Evolutionary conservation across 35 echinoderm and acorn worm species (phyloP), one percentile per base, ranked within the genome.

Genomic region (Eucidaris tribuloides): DNA sequence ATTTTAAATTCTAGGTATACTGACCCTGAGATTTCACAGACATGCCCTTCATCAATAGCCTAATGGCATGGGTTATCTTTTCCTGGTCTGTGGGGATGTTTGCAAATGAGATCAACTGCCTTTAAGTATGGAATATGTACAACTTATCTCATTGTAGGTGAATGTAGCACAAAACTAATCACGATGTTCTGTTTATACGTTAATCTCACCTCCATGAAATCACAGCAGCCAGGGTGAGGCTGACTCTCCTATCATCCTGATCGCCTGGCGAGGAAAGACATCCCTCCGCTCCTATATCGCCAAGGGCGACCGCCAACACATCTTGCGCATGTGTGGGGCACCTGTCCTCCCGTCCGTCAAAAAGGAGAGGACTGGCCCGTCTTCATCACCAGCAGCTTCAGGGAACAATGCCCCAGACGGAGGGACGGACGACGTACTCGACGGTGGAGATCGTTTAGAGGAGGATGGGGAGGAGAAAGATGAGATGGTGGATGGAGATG

Each of bases 221-320:
- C n/a, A n/a, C 55, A 25, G 54, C 17, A 22, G 77, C 15, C n/a
- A 37, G 45, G 60, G 54, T n/a, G 62, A 77, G 1, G 30, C 85
- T 2, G 77, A 70, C 4, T 76, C 77, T 33, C 71, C 83, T 18
- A 49, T 87, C 28, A 76, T 92, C 44, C 62, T 91, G 7, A 85
- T 91, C 37, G 88, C 84, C 20, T 91, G 89, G 88, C 68, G 85
- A 31, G 92, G 93, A 24, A 91, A 84, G 82, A 83, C 84, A 20
- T 96, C 93, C 32, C 89, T 96, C 22, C 83, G 93, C 30, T 96
- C 93, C 36, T 96, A 87, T 62, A 57, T 96, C 45, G 62, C 89
- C 44, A 96, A 91, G 80, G 84, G 84, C 46, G 89, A 86, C 58
- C 88, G 93, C 11, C 64, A 91, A 20, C 93, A 96, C 84, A 91